Conservation (phyloP, 1,140 invertebrate species). For the Temnothorax nylanderi region DNA sequence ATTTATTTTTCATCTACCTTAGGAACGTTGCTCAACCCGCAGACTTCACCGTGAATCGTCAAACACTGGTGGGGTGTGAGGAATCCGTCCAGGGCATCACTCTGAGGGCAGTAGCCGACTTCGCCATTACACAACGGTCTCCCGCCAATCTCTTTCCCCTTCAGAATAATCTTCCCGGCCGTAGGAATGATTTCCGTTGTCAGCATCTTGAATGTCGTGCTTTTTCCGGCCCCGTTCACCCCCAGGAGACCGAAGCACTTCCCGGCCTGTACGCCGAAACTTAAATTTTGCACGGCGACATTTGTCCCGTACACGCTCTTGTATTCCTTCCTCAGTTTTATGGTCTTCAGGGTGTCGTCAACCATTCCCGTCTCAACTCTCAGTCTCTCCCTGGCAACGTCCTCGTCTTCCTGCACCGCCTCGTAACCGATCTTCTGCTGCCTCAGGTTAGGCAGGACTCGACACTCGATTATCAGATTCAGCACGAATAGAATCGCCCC, state of each 20-base stretch:
- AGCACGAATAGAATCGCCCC: slow-evolving; percentile 84
- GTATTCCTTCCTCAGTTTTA: slow-evolving; percentile 84
- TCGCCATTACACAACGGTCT: slow-evolving; percentile 84
- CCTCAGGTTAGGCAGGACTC: slow-evolving; percentile 79
- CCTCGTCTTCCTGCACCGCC: slow-evolving; percentile 81
- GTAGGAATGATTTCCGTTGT: slow-evolving; percentile 89
- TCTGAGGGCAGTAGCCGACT: slow-evolving; percentile 93
- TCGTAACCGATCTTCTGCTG: slow-evolving; percentile 68
- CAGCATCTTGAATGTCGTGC: slow-evolving; percentile 94
- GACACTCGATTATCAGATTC: slow-evolving; percentile 88
- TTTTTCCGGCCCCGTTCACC: slow-evolving; percentile 95
- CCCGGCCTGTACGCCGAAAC: slow-evolving; percentile 90
- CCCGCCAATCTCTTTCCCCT: slow-evolving; percentile 77
- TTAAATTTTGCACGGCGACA: slow-evolving; percentile 89
- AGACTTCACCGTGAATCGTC: slow-evolving; percentile 85
- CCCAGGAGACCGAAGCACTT: slow-evolving; percentile 95
- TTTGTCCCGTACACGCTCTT: slow-evolving; percentile 81
- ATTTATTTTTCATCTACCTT: slow-evolving; percentile 69
- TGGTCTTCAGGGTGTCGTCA: slow-evolving; percentile 82
- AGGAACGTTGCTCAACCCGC: slow-evolving; percentile 79
- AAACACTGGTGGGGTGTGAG: slow-evolving; percentile 88
- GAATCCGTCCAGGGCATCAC: slow-evolving; percentile 91
- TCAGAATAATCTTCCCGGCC: slow-evolving; percentile 85
- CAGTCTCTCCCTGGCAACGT: slow-evolving; percentile 84
- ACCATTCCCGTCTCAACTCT: slow-evolving; percentile 80